Evolutionary conservation across 2,797 vertebrate genomes (phyloP), one percentile per base, ranked within the genome.

Genomic region (Allobates femoralis): DNA sequence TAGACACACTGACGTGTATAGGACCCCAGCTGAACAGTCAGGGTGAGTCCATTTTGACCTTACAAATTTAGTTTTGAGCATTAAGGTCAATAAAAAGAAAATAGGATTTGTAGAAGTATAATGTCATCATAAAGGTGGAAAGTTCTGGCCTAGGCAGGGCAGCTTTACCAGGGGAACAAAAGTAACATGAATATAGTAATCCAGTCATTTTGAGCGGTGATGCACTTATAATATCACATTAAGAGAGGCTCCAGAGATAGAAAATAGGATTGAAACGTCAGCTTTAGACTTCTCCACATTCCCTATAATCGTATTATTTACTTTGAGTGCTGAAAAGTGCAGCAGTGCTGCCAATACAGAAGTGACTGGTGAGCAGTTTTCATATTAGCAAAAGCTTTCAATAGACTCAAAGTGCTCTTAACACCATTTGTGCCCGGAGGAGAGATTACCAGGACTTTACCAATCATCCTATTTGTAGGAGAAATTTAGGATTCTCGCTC

Each of bases 231-330:
- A 86, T 91, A 93, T 88, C 91, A 91, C 88, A 92, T 94, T 93
- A 93, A 91, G 56, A 32, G 58, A 53, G 83, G 32, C 90, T 93
- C 91, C 88, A 84, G 92, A 90, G 88, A 89, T 90, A 87, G 83
- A 90, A 91, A 94, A 95, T 90, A 93, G 89, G 92, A 94, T 94
- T 94, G 92, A 92, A 92, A 92, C 89, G 85, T 90, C 90, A 89
- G 86, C 88, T 91, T 92, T 90, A 87, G 92, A 90, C 87, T 81
- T 87, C 56, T 80, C 89, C 71, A 23, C 78, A 81, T 74, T 55
- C 58, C 60, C 88, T 85, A 23, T 94, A 94, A 94, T 95, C 92
- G 89, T 89, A 92, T 95, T 94, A 93, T 91, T 87, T 91, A 89
- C 90, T 90, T 85, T 73, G 90, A 92, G 89, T 91, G 87, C 87